phyloP scores from a whole-genome alignment of 2,888 invertebrate species.

The Xanthia icteritia region DNA sequence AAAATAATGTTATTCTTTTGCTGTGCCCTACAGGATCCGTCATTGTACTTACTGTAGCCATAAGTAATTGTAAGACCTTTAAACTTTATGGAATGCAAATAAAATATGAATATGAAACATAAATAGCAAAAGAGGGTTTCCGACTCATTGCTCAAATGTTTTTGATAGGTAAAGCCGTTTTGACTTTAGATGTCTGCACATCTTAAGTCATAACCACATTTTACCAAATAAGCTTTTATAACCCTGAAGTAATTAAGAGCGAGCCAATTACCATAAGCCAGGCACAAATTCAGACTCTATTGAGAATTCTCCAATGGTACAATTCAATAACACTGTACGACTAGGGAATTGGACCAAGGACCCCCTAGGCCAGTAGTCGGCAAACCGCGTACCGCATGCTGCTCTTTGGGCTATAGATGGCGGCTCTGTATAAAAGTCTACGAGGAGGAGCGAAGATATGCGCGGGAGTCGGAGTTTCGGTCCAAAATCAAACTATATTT shows the following conservation, averaged over 20 bases:
- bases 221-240: not conserved
- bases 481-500: too few relatives aligned
- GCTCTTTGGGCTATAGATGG: too few relatives aligned
- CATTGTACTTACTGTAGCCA: not conserved
- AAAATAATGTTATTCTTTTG: not conserved
- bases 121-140: not conserved
- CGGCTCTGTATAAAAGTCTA: too few relatives aligned
- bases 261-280: too few relatives aligned
- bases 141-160: not conserved
- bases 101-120: not conserved
- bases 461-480: too few relatives aligned
- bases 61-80: not conserved
- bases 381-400: too few relatives aligned
- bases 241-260: not conserved
- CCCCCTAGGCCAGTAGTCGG: too few relatives aligned
- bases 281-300: not conserved
- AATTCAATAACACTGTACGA: not conserved
- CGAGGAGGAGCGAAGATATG: too few relatives aligned
- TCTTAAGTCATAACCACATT: not conserved
- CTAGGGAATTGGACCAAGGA: too few relatives aligned
- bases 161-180: not conserved
- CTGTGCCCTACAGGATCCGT: not conserved
- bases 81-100: not conserved
- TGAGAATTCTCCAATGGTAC: not conserved
- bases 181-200: not conserved